Percentiles rank a stretch among this genome's conserved stretches.
phyloP scores from a whole-genome alignment of 2,888 invertebrate genomes.

The Rhodophaea formosa region DNA sequence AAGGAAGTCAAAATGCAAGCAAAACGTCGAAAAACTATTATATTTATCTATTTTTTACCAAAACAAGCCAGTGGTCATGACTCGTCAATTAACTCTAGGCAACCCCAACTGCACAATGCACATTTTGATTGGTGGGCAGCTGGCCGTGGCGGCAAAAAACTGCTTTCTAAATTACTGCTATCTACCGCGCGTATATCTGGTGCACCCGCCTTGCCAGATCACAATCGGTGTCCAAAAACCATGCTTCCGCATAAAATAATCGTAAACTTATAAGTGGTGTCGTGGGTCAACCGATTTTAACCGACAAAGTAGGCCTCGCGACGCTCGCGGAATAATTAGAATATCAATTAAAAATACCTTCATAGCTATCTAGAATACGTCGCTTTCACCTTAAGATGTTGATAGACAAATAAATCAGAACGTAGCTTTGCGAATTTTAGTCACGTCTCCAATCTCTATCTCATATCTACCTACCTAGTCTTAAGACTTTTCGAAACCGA shows the following conservation, averaged over 20 bases:
- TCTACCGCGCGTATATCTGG: conserved; percentile 53
- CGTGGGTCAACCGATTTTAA: conserved; percentile 11
- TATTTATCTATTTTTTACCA: conserved; percentile 37
- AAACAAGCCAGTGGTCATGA: conserved; percentile 55
- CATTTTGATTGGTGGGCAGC: conserved; percentile 74
- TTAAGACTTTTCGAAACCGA: no score
- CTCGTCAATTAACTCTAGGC: conserved; percentile 57
- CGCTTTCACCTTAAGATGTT: neutral
- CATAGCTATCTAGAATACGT: neutral
- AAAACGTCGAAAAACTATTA: neutral
- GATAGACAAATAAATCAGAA: no score
- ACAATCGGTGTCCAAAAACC: conserved; percentile 54
- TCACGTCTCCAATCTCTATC: no score
- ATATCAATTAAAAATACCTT: neutral
- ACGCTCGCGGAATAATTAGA: conserved; percentile 2
- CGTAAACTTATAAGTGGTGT: conserved; percentile 37
- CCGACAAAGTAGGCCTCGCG: conserved; percentile 7
- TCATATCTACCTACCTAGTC: no score
- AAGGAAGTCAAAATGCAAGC: neutral
- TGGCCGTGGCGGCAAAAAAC: conserved; percentile 71
- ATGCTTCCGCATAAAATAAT: conserved; percentile 61
- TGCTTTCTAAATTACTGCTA: conserved; percentile 73
- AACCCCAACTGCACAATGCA: conserved; percentile 68
- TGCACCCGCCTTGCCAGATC: conserved; percentile 64
- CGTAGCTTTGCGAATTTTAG: no score